Evolutionary conservation across 2,888 invertebrate species (phyloP).

Genomic region (Xylophagus ater): DNA sequence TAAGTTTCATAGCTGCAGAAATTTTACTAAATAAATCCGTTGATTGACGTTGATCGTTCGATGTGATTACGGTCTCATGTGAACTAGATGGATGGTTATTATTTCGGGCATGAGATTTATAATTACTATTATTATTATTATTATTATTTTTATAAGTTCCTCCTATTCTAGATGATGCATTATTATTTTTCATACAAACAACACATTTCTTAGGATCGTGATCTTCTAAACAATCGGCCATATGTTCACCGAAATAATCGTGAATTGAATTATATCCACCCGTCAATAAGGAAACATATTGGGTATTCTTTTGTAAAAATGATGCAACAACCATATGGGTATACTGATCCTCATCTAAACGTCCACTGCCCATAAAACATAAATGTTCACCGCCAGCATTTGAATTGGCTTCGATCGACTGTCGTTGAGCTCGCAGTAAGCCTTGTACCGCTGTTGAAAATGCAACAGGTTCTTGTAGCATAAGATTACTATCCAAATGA

Average conservation of each 20-base stretch:
- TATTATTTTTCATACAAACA: conserved; percentile 56
- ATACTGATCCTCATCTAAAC: conserved; percentile 88
- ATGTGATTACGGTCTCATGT: neutral
- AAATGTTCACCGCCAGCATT: conserved; percentile 79
- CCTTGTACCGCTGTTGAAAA: conserved; percentile 93
- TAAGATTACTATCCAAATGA: conserved; percentile 92
- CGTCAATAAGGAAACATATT: conserved; percentile 82
- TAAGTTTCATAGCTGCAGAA: conserved; percentile 77
- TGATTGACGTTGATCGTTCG: conserved; percentile 30
- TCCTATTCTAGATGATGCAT: conserved; percentile 16
- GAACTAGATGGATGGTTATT: neutral
- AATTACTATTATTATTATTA: conserved; percentile 4
- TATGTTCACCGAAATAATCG: conserved; percentile 70
- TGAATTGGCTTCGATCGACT: conserved; percentile 76
- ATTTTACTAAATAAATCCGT: conserved; percentile 71
- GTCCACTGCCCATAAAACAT: conserved; percentile 87
- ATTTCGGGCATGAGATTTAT: neutral
- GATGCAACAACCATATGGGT: conserved; percentile 98
- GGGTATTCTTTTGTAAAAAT: conserved; percentile 86
- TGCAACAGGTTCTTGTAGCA: conserved; percentile 92
- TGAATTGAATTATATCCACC: conserved; percentile 84
- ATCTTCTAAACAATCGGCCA: conserved; percentile 71
- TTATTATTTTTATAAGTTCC: too few species aligned
- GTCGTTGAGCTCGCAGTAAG: conserved; percentile 70
- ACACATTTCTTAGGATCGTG: conserved; percentile 72